Base-by-base conservation (phyloP, 2,797 vertebrate genomes). In the Manis javanica region DNA sequence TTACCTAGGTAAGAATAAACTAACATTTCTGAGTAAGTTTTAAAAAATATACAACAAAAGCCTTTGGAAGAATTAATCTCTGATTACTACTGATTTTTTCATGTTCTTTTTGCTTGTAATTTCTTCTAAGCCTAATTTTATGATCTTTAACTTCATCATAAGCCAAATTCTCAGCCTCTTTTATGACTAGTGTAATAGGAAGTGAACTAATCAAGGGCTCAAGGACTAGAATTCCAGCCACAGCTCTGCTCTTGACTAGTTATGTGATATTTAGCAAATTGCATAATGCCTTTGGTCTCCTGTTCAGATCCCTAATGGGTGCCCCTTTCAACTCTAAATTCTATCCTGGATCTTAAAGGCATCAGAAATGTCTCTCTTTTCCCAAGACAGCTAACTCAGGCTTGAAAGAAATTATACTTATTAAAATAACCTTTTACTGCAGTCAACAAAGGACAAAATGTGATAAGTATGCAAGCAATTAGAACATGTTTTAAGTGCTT, bases 371-470 rank as follows among this genome's bases (percentile, higher is more conserved):
- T 64, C 29, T 92, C 51, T 95, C 49, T 77, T 93, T 81, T 75
- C 26, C 14, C 61, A 86, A 53, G 29, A 34, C 11, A 82, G 49
- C 34, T 66, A 84, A 59, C 10, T 87, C 24, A 75, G 29, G n/a
- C 37, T 61, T 46, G 37, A 90, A 79, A 61, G 18, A 93, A 85
- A 87, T 72, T 57, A 34, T 2, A 63, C 19, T 85, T 55, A 72
- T 81, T 72, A 74, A 95, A 93, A 72, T 89, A 29, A 7, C 18
- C 51, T 96, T 96, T 90, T 85, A 53, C 9, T 79, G 19, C 51
- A 77, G 49, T 77, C 19, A 37, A 18, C 16, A 85, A 81, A 87
- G 10, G 46, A 79, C 13, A 72, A 90, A 90, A 94, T 86, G 71
- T 77, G 29, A 59, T 57, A 74, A 79, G 34, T 57, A 42, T 53